phyloP scores from a whole-genome alignment of 2,113 vertebrate species.

The Oceanites oceanicus region DNA sequence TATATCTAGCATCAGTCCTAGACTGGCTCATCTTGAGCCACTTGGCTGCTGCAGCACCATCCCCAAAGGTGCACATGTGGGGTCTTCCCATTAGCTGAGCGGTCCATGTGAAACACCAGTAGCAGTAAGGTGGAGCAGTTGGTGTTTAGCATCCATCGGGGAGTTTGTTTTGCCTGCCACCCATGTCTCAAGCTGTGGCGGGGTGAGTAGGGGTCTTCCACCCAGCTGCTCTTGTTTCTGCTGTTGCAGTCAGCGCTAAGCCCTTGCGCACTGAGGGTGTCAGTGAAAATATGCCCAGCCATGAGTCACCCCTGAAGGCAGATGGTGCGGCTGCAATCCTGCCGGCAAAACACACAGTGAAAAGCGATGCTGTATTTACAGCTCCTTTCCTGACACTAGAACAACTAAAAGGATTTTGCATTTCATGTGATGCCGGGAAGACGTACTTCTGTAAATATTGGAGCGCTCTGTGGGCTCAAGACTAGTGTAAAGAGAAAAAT shows the following conservation, averaged over 20 bases:
- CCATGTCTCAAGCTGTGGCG: fast-evolving
- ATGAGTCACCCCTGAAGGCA: background rate
- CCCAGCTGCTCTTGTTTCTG: background rate
- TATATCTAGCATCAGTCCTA: background rate
- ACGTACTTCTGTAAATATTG: fast-evolving
- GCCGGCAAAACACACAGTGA: fast-evolving
- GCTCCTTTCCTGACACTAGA: background rate
- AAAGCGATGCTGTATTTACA: fast-evolving
- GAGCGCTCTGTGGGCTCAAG: background rate
- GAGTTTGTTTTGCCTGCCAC: background rate
- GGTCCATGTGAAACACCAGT: background rate
- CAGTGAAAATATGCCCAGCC: background rate
- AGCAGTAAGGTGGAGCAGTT: background rate
- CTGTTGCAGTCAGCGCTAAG: background rate
- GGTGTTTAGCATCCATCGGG: background rate
- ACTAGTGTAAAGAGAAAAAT: background rate
- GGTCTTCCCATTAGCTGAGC: fast-evolving
- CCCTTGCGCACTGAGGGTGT: background rate
- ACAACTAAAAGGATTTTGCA: background rate
- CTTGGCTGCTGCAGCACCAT: background rate
- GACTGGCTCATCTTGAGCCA: fast-evolving
- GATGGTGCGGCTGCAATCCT: background rate
- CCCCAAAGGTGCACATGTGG: fast-evolving
- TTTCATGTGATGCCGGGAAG: background rate
- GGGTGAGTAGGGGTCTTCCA: background rate